Conservation (phyloP, 2,113 vertebrate species). For the Dipodomys merriami region DNA sequence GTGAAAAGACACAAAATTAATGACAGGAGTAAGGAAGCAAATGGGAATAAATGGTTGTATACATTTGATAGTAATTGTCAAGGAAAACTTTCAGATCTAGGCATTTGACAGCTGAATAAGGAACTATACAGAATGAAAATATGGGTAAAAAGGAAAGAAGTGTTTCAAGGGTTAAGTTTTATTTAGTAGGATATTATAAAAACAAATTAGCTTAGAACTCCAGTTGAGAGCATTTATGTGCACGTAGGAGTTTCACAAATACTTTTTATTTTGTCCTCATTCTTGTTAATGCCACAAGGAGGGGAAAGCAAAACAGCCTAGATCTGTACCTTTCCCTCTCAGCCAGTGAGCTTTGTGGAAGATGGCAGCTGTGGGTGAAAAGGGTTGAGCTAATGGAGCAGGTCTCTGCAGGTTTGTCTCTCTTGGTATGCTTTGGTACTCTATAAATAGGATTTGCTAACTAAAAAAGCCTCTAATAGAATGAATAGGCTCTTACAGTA, state of each 20-base stretch:
- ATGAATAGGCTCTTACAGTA: constrained; percentile 4
- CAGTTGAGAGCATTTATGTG: background rate
- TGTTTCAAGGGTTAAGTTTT: constrained; percentile 2
- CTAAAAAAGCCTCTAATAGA: background rate
- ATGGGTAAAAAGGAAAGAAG: background rate
- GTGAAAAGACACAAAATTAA: background rate
- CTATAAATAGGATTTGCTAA: constrained; percentile 3
- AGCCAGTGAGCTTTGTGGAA: background rate
- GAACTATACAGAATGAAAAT: background rate
- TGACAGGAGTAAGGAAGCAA: background rate
- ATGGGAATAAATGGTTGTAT: background rate
- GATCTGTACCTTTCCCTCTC: background rate
- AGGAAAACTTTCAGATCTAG: constrained; percentile 1
- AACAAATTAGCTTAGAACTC: background rate
- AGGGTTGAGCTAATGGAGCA: background rate
- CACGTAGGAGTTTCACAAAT: constrained; percentile 22
- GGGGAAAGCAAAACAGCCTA: background rate
- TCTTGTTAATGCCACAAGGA: constrained; percentile 25
- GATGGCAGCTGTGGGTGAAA: background rate
- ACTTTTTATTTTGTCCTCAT: constrained; percentile 10
- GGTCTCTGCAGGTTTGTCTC: background rate
- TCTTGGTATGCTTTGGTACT: background rate
- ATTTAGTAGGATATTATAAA: constrained; percentile 39
- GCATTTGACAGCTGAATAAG: constrained; percentile 11
- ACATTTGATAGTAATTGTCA: constrained; percentile 30